These are phyloP conservation scores for Chauna torquata DNA, from an alignment of 2,113 vertebrate species.

Conservation along the genomic window DNA sequence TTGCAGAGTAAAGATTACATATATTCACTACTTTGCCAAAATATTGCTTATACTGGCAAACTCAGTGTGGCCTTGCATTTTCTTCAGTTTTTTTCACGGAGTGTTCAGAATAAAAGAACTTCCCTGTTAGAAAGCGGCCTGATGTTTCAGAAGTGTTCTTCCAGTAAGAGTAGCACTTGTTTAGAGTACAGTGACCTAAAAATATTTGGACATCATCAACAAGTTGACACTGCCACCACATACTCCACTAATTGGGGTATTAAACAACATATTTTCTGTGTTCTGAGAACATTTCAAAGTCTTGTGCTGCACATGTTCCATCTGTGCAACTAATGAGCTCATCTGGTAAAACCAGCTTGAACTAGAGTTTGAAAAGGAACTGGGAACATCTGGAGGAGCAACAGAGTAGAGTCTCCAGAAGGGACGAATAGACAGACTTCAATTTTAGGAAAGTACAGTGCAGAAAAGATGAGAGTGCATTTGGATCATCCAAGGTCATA, in stretches of 20 bases:
- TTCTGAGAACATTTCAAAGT: not conserved
- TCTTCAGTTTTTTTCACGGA: slow-evolving; percentile 23
- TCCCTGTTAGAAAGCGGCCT: not conserved
- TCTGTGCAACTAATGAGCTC: not conserved
- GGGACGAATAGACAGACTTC: not conserved
- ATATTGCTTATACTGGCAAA: slow-evolving; percentile 28
- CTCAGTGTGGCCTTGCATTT: not conserved
- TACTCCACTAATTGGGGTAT: not conserved
- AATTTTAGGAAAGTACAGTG: not conserved
- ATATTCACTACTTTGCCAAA: not conserved
- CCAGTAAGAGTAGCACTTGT: not conserved
- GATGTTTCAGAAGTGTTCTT: not conserved
- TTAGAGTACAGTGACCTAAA: not conserved
- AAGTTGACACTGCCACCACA: not conserved
- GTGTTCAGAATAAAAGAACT: not conserved
- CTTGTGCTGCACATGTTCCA: not conserved
- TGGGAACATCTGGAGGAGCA: not conserved
- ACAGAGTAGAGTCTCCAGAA: not conserved
- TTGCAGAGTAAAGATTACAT: slow-evolving; percentile 18
- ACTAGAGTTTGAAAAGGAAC: not conserved
- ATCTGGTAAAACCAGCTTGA: not conserved
- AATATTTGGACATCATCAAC: not conserved
- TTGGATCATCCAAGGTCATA: not conserved
- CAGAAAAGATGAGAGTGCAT: not conserved
- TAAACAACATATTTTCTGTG: not conserved